phyloP scores from a whole-genome alignment of 2,888 invertebrate species.

The Exocentrus adspersus region DNA sequence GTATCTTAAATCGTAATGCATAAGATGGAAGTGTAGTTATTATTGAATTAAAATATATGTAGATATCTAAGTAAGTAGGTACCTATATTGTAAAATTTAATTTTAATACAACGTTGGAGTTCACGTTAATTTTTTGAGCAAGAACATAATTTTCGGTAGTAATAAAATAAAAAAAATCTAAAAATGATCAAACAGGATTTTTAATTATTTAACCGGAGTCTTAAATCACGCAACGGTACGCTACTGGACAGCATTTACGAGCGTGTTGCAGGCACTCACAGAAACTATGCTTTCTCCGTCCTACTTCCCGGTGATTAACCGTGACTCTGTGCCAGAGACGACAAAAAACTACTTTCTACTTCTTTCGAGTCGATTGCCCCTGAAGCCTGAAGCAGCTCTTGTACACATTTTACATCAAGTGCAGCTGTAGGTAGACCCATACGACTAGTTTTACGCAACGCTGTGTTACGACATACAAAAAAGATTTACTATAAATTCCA shows the following conservation, averaged over 20 bases:
- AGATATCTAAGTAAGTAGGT: too few species aligned
- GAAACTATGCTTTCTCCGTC: conserved; percentile 41
- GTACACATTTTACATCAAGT: conserved; percentile 6
- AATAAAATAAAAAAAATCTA: too few species aligned
- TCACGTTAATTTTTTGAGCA: background rate
- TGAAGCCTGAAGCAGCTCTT: background rate
- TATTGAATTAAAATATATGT: too few species aligned
- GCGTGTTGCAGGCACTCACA: conserved; percentile 19
- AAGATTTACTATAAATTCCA: too few species aligned
- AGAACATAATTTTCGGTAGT: background rate
- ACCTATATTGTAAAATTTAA: too few species aligned
- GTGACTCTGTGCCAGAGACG: conserved; percentile 38
- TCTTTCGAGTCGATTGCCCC: conserved; percentile 11
- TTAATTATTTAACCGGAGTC: too few species aligned
- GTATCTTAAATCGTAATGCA: too few species aligned
- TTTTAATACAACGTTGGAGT: too few species aligned
- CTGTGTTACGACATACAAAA: background rate
- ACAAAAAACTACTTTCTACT: conserved; percentile 46
- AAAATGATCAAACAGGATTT: too few species aligned
- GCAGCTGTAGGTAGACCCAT: conserved; percentile 1
- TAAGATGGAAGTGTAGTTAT: too few species aligned
- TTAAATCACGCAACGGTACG: too few species aligned
- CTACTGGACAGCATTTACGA: conserved; percentile 13
- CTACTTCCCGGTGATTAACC: conserved; percentile 35
- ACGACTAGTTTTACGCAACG: background rate